Conservation (phyloP, 2,888 invertebrate genomes). For the Trissolcus japonicus region DNA sequence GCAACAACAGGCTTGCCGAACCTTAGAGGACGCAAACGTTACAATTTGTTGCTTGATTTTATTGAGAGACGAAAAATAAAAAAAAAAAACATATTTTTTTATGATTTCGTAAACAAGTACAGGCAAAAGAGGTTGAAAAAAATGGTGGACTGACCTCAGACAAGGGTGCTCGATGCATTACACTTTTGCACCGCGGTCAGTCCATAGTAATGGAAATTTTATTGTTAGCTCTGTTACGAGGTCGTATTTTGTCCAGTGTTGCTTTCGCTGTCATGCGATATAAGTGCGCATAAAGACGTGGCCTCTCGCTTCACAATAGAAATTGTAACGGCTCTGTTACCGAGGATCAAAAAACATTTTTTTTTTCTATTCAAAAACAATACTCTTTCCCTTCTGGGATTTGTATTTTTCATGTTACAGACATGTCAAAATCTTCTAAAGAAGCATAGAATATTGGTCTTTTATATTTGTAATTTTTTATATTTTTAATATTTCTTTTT, state of each 20-base stretch:
- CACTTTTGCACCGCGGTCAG: constrained; percentile 30
- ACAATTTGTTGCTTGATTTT: constrained; percentile 39
- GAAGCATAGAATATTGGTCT: too few relatives aligned
- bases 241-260: constrained; percentile 26
- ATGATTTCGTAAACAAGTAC: constrained; percentile 27
- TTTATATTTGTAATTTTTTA: too few relatives aligned
- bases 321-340: background rate
- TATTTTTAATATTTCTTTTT: too few relatives aligned
- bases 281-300: constrained; percentile 33
- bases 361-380: too few relatives aligned
- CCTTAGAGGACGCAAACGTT: constrained; percentile 11
- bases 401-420: too few relatives aligned
- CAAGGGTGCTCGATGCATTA: constrained; percentile 40
- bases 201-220: constrained; percentile 49
- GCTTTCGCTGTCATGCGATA: constrained; percentile 15
- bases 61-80: constrained; percentile 4
- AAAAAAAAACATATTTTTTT: background rate
- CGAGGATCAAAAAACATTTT: too few relatives aligned
- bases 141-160: constrained; percentile 36
- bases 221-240: constrained; percentile 37
- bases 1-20: constrained; percentile 11
- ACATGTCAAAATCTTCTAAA: too few relatives aligned
- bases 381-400: too few relatives aligned
- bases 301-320: constrained; percentile 6
- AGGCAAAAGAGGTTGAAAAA: constrained; percentile 22